phyloP scores from a whole-genome alignment of 2,888 invertebrate species.

The Scaptomyza flava region DNA sequence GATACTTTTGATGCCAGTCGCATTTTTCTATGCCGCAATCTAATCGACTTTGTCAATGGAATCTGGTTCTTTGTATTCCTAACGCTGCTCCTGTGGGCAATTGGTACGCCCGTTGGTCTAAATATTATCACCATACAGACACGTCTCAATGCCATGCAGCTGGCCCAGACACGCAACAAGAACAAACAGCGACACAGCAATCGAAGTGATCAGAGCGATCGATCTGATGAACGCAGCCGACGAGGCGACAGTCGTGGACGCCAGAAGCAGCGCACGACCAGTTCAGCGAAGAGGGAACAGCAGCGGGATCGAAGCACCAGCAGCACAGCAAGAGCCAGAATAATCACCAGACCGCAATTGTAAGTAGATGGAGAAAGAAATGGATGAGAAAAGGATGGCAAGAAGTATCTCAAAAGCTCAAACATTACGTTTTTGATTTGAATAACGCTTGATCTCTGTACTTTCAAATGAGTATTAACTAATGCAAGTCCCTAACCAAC shows the following conservation, averaged over 20 bases:
- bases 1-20: slow-evolving; percentile 88
- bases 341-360: slow-evolving; percentile 65
- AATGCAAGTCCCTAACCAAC: too few species aligned
- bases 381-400: too few species aligned
- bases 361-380: slow-evolving; percentile 46
- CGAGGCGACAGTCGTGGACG: slow-evolving; percentile 54
- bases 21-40: slow-evolving; percentile 84
- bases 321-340: slow-evolving; percentile 63
- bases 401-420: too few species aligned
- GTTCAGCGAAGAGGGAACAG: slow-evolving; percentile 44
- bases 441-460: too few species aligned
- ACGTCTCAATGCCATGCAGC: slow-evolving; percentile 73
- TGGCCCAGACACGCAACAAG: slow-evolving; percentile 60
- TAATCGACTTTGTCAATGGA: slow-evolving; percentile 86
- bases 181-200: slow-evolving; percentile 54
- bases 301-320: slow-evolving; percentile 74
- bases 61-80: slow-evolving; percentile 89
- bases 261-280: slow-evolving; percentile 55
- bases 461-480: too few species aligned
- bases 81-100: slow-evolving; percentile 86
- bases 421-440: too few species aligned
- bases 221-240: slow-evolving; percentile 38
- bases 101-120: slow-evolving; percentile 87
- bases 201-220: slow-evolving; percentile 38
- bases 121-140: slow-evolving; percentile 85